A percentile compares a stretch with the other conserved stretches of the same genome.
phyloP scores from a whole-genome alignment of 2,113 vertebrate genomes.

The Rafetus swinhoei region DNA sequence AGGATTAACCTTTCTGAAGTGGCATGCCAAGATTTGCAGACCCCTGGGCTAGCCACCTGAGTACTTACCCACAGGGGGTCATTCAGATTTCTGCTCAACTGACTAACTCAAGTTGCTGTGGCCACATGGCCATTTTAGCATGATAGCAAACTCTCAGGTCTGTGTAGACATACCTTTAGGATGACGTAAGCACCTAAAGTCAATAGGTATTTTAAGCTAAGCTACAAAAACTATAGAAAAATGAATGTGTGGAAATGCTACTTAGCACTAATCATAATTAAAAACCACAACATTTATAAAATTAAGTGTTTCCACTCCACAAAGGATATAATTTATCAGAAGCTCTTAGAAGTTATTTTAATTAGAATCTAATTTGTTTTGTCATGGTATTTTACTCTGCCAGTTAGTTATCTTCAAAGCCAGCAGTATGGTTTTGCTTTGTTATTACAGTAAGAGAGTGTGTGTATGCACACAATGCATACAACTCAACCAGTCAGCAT shows the following conservation, averaged over 20 bases:
- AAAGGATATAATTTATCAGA: background rate
- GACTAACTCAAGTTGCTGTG: background rate
- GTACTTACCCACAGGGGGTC: background rate
- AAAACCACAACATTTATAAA: background rate
- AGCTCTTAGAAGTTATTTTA: conserved; percentile 20
- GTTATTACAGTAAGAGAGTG: conserved; percentile 22
- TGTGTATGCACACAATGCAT: background rate
- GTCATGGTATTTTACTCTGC: conserved; percentile 3
- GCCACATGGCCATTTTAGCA: background rate
- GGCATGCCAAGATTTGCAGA: no score
- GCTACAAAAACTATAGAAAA: background rate
- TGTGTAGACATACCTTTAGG: background rate
- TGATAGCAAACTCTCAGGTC: background rate
- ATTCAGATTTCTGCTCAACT: background rate
- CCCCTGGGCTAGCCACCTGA: background rate
- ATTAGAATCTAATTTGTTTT: background rate
- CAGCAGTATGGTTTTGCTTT: conserved; percentile 33
- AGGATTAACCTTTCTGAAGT: no score
- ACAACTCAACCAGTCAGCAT: conserved; percentile 37
- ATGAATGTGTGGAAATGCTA: background rate
- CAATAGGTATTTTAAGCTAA: background rate
- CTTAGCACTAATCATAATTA: background rate
- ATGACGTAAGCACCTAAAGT: background rate
- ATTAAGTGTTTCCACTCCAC: background rate
- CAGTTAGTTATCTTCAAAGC: conserved; percentile 15